Conservation (phyloP, 2,797 vertebrate genomes). For the Forpus xanthops region DNA sequence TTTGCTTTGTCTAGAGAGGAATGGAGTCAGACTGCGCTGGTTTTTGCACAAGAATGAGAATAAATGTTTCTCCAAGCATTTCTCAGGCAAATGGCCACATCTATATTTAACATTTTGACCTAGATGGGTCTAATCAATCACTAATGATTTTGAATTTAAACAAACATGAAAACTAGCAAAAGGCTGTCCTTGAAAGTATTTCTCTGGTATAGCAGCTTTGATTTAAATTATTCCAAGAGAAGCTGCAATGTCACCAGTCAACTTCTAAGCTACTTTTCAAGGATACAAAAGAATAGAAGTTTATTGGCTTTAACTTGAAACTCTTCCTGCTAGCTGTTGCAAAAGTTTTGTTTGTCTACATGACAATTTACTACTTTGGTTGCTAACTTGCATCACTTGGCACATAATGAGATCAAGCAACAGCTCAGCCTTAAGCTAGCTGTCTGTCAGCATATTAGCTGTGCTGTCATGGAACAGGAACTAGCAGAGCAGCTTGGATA, state of each 20-base stretch:
- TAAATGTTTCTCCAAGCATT: neutral
- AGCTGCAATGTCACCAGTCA: neutral
- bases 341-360: slow-evolving; percentile 32
- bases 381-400: slow-evolving; percentile 23
- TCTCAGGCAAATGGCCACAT: neutral
- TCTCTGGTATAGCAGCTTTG: neutral
- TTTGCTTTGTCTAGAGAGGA: neutral
- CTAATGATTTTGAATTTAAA: neutral
- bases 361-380: neutral
- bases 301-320: neutral
- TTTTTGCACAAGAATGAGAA: neutral
- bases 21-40: neutral
- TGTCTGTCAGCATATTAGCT: slow-evolving; percentile 50
- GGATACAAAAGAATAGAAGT: neutral
- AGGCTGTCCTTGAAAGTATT: neutral
- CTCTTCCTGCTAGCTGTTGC: neutral
- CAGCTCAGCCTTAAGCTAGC: slow-evolving; percentile 41
- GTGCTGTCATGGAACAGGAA: slow-evolving; percentile 9
- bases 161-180: neutral
- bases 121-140: neutral
- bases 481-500: slow-evolving; percentile 38
- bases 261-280: neutral
- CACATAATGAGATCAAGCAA: slow-evolving; percentile 41
- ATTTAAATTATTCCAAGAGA: neutral
- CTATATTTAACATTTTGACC: neutral